A percentile compares a stretch with the other conserved stretches of the same genome.
Evolutionary conservation across 2,113 vertebrate species (phyloP).

Genomic region (Scomber japonicus): DNA sequence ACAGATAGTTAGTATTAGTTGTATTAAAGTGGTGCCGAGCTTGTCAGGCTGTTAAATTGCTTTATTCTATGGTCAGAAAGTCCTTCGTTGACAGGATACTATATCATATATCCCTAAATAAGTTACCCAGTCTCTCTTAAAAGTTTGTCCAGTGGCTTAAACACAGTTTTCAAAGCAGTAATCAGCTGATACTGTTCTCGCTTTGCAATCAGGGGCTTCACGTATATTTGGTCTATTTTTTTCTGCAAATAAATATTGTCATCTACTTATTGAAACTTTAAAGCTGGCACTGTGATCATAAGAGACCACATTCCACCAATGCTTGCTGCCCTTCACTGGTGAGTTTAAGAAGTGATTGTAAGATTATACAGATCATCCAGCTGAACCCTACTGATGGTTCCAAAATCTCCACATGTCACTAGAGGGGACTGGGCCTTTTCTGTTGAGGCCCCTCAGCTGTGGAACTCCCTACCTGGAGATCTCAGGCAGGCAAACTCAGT

Average conservation of each 20-base stretch:
- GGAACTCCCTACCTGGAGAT: too few species aligned
- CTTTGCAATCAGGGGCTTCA: not conserved
- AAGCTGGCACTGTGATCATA: not conserved
- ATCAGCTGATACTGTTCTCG: not conserved
- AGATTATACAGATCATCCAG: too few species aligned
- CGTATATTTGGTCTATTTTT: not conserved
- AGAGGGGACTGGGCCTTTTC: too few species aligned
- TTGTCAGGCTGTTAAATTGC: not conserved
- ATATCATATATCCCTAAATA: not conserved
- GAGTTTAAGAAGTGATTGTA: too few species aligned
- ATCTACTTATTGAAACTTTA: not conserved
- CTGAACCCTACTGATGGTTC: too few species aligned
- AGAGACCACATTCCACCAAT: too few species aligned
- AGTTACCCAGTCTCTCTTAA: not conserved
- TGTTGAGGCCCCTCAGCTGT: too few species aligned
- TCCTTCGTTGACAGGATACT: not conserved
- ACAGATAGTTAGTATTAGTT: too few species aligned
- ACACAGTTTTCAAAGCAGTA: not conserved
- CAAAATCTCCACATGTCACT: too few species aligned
- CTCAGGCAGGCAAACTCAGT: too few species aligned
- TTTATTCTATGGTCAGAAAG: not conserved
- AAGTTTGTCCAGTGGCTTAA: not conserved
- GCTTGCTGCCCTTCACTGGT: too few species aligned
- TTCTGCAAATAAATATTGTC: not conserved
- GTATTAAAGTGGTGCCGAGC: not conserved